Conservation (phyloP, 2,888 invertebrate species). For the Prosopocoilus inquinatus region DNA sequence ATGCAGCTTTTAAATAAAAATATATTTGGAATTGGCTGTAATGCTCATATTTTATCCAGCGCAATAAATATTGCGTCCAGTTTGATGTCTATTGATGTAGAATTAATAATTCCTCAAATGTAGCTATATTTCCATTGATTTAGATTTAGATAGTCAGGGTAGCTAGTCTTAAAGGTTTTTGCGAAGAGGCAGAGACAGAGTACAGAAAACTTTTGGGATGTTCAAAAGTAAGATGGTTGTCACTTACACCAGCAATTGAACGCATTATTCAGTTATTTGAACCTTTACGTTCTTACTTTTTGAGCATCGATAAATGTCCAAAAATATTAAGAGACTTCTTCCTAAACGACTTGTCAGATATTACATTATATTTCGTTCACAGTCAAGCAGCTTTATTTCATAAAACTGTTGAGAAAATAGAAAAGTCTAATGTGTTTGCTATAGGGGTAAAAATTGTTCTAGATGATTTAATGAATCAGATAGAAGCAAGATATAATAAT, state of each 20-base stretch:
- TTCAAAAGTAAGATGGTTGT: conserved; percentile 33
- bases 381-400: conserved; percentile 30
- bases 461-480: too few relatives aligned
- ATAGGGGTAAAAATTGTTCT: too few relatives aligned
- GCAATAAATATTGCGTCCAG: conserved; percentile 23
- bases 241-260: too few relatives aligned
- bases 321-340: conserved; percentile 33
- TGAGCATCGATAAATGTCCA: conserved; percentile 33
- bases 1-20: conserved; percentile 19
- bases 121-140: conserved; percentile 32
- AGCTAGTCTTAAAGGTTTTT: conserved; percentile 30
- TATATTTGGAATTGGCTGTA: conserved; percentile 31
- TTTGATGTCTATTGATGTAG: conserved; percentile 30
- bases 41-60: conserved; percentile 30
- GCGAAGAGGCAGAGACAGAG: conserved; percentile 27
- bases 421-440: too few relatives aligned
- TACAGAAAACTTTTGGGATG: conserved; percentile 31
- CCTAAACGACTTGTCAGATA: too few relatives aligned
- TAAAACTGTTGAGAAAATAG: too few relatives aligned
- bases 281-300: conserved; percentile 33
- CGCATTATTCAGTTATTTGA: conserved; percentile 33
- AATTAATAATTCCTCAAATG: conserved; percentile 29
- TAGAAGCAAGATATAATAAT: too few relatives aligned
- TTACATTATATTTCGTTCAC: conserved; percentile 34
- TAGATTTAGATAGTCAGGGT: conserved; percentile 31